Evolutionary conservation across 2,797 vertebrate species (phyloP).

Genomic region (Eutrigla gurnardus): DNA sequence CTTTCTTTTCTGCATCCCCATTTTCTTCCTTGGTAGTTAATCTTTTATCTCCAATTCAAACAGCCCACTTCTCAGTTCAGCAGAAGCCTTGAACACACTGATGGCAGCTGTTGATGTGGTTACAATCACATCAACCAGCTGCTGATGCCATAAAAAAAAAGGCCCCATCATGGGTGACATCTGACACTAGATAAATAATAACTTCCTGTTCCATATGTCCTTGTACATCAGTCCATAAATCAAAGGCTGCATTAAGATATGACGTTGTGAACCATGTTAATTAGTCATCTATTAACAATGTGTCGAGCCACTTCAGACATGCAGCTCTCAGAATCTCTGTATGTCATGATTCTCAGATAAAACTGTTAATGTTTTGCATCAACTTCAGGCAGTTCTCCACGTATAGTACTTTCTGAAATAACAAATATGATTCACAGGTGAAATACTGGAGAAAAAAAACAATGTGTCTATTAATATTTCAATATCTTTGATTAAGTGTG

Average conservation of each 20-base stretch:
- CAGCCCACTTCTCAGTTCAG: not conserved
- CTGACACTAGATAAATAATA: not conserved
- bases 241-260: not conserved
- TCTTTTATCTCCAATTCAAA: not conserved
- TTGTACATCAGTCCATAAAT: not conserved
- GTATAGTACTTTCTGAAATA: not conserved
- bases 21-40: not conserved
- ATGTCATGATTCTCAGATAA: not conserved
- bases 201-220: not conserved
- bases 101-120: not conserved
- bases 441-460: not conserved
- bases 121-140: not conserved
- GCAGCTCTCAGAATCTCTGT: not conserved
- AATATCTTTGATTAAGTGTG: not conserved
- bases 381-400: not conserved
- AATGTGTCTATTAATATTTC: not conserved
- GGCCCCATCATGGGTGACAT: not conserved
- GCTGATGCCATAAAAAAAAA: not conserved
- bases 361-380: constrained; percentile 5
- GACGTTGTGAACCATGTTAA: not conserved
- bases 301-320: not conserved
- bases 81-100: not conserved
- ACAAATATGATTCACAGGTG: not conserved
- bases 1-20: not conserved
- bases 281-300: constrained; percentile 6